These are phyloP conservation scores for Stichopus horrens DNA, from an alignment of 53 echinoderm and acorn worm genomes.

Conservation along the genomic window DNA sequence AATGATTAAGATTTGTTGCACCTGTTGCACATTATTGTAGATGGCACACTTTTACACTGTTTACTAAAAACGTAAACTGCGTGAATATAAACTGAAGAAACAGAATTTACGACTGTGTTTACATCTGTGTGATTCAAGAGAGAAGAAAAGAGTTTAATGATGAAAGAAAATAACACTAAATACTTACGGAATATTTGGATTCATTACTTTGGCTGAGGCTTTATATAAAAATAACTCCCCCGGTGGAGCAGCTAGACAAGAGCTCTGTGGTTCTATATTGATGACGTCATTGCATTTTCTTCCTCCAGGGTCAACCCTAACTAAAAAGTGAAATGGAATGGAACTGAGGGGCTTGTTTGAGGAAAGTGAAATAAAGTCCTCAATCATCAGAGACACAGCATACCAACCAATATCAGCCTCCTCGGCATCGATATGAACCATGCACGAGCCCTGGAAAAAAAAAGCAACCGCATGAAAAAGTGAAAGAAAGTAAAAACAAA, in stretches of 20 bases:
- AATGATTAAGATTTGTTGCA: too few species aligned
- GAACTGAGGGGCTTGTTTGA: conserved; percentile 57
- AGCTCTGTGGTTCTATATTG: conserved; percentile 43
- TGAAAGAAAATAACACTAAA: too few species aligned
- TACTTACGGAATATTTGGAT: conserved; percentile 45
- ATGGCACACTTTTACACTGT: too few species aligned
- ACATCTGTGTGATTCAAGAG: too few species aligned
- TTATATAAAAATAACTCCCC: conserved; percentile 33
- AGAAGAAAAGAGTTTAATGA: too few species aligned
- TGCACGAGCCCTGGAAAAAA: conserved; percentile 29
- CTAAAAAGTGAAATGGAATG: conserved; percentile 63
- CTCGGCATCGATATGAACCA: conserved; percentile 51
- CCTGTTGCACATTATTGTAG: too few species aligned
- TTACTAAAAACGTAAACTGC: not conserved
- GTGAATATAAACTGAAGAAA: too few species aligned
- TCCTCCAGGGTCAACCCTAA: conserved; percentile 52
- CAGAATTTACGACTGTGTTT: too few species aligned
- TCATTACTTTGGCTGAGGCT: conserved; percentile 46
- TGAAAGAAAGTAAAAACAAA: too few species aligned
- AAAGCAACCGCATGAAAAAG: too few species aligned
- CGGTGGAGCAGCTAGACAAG: conserved; percentile 57
- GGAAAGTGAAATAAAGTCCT: conserved; percentile 54
- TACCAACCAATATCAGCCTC: conserved; percentile 57
- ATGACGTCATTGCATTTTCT: conserved; percentile 51
- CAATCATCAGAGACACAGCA: conserved; percentile 65